Percentiles rank a stretch among this genome's conserved stretches.
Conservation (phyloP, 1,140 invertebrate species). For the Physella acuta region DNA sequence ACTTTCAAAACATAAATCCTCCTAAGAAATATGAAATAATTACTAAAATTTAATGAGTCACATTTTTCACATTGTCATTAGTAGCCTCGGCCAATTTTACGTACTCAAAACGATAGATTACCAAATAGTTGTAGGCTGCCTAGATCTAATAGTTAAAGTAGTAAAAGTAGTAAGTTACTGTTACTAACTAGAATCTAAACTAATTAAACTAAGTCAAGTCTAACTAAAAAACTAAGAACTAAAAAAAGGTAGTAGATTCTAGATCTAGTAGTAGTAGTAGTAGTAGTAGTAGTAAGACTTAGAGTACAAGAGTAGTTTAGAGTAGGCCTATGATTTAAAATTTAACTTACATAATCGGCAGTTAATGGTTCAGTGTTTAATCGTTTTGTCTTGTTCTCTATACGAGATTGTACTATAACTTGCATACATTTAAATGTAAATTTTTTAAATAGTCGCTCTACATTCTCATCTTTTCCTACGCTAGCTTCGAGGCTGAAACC, state of each 20-base stretch:
- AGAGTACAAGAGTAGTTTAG: neutral
- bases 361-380: neutral
- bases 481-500: constrained; percentile 1
- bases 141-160: too few relatives aligned
- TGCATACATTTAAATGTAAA: constrained; percentile 20
- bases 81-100: too few relatives aligned
- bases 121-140: too few relatives aligned
- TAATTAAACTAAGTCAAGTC: neutral
- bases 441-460: constrained; percentile 10
- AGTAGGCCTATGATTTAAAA: neutral
- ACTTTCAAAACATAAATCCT: too few relatives aligned
- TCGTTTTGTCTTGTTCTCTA: neutral
- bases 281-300: neutral
- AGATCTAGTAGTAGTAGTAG: neutral
- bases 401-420: constrained; percentile 17
- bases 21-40: too few relatives aligned
- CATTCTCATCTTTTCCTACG: constrained; percentile 7
- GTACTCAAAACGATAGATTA: too few relatives aligned
- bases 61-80: too few relatives aligned
- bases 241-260: neutral
- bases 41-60: too few relatives aligned
- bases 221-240: neutral
- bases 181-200: neutral
- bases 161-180: neutral
- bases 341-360: constrained; percentile 11